Base-by-base conservation (phyloP, 2,113 vertebrate species). In the Trematomus loennbergii region DNA sequence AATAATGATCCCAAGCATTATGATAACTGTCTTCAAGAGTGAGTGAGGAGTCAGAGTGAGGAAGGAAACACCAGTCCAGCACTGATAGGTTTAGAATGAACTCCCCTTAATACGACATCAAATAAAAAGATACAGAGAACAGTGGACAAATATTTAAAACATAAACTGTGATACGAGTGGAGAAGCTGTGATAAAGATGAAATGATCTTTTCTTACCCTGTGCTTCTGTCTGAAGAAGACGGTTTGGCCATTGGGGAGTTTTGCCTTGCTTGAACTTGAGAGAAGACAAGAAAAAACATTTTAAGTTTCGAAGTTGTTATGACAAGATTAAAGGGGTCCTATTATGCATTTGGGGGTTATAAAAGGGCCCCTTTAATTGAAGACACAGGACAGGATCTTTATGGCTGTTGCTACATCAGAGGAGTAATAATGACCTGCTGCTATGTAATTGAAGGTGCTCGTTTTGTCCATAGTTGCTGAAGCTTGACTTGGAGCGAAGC, bases 251-350 rank as follows among this genome's bases (percentile, higher is more conserved):
- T 75, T 0, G 92, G 91, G 17, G 92, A 94, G 75, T 88, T 92
- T 66, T 93, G 94, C 58, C 89, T 87, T 79, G 73, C 89, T 87
- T 89, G 94, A 67, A 68, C 94, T 96, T 50, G 9, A 77, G 58
- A 70, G 36, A 49, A 59, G 20, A 72, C 53, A 2, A 62, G 49
- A 33, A 49, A 12, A 18, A 29, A 64, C 58, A 9, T 15, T 16
- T 16, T 52, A 45, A 4, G 17, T 9, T 22, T 49, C 8, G 11
- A 64, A 45, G 57, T 59, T 1, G 49, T 7, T 11, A 25, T 57
- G 9, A 12, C 49, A 55, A 40, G 5, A 5, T 40, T 40, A 40
- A 8, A 40, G 36, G 8, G 36, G 36, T 7, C 36, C 36, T 1
- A 40, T 40, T 8, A 8, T 40, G 36, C 36, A 7, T 8, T 40